Percentiles rank a stretch among this genome's conserved stretches.
These are phyloP conservation scores for Delphinapterus leucas DNA, from an alignment of 2,113 vertebrate species.

Conservation along the genomic window DNA sequence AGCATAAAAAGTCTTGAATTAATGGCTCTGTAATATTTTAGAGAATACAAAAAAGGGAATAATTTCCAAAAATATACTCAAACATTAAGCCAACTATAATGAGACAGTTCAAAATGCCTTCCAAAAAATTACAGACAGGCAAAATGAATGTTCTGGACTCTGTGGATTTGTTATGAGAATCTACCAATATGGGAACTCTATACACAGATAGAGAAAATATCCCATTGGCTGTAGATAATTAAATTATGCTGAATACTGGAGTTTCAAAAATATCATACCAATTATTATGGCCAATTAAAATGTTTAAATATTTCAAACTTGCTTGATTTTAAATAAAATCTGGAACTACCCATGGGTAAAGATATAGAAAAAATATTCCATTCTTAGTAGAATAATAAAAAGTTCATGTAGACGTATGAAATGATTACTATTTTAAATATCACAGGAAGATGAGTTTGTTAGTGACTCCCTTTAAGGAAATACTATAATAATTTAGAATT, in stretches of 20 bases:
- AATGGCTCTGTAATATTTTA: slow-evolving; percentile 11
- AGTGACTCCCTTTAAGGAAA: slow-evolving; percentile 38
- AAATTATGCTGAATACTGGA: background rate
- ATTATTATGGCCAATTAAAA: background rate
- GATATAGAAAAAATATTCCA: background rate
- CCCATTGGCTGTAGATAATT: background rate
- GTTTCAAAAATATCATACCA: background rate
- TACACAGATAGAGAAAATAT: background rate
- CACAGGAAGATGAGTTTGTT: background rate
- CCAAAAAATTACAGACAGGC: background rate
- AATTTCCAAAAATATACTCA: slow-evolving; percentile 42
- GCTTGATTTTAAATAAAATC: slow-evolving; percentile 34
- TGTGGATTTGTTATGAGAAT: background rate
- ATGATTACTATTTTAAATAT: slow-evolving; percentile 27
- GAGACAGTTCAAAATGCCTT: background rate
- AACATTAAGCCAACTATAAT: slow-evolving; percentile 1
- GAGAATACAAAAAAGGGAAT: background rate
- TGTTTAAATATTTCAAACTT: background rate
- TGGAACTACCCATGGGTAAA: background rate
- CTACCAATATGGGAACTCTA: background rate
- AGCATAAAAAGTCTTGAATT: slow-evolving; percentile 18
- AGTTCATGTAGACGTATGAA: background rate
- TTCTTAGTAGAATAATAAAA: background rate
- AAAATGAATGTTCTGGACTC: slow-evolving; percentile 6
- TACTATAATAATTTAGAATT: background rate